These are phyloP conservation scores for Alfaro cultratus DNA, from an alignment of 2,797 vertebrate species.

Conservation along the genomic window DNA sequence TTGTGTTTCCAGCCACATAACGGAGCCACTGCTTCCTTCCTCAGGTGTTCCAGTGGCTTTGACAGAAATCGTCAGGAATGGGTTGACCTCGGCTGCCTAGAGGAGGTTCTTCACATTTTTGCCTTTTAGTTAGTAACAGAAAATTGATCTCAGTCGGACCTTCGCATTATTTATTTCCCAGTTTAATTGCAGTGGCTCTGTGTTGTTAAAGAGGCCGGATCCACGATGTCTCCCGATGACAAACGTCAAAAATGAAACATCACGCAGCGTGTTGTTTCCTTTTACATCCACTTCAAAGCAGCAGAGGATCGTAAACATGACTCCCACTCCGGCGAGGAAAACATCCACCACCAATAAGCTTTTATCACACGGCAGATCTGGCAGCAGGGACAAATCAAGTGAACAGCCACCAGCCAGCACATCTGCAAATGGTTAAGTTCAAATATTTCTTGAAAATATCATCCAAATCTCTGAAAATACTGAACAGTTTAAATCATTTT, in stretches of 20 bases:
- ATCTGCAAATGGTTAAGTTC: constrained; percentile 81
- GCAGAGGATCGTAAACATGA: constrained; percentile 75
- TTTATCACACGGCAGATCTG: constrained; percentile 62
- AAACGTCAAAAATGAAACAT: constrained; percentile 65
- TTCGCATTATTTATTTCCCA: constrained; percentile 55
- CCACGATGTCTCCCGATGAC: constrained; percentile 79
- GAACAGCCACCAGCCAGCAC: constrained; percentile 79
- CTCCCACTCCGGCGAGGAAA: constrained; percentile 63
- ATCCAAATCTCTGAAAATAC: neutral
- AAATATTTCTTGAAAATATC: neutral
- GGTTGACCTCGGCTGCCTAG: constrained; percentile 93
- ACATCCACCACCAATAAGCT: constrained; percentile 67
- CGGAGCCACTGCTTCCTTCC: neutral
- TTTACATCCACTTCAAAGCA: constrained; percentile 55
- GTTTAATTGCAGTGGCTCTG: neutral
- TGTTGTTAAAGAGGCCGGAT: constrained; percentile 78
- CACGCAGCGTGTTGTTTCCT: constrained; percentile 70
- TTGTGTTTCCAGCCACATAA: neutral
- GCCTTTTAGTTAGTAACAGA: constrained; percentile 26
- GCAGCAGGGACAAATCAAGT: constrained; percentile 56
- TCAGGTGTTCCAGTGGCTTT: constrained; percentile 97
- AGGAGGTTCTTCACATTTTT: constrained; percentile 83
- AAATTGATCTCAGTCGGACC: neutral
- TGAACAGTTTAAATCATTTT: neutral
- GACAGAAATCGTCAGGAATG: constrained; percentile 95